Conservation (phyloP, 2,888 invertebrate species). For the Dyspetes luteomarginatus region DNA sequence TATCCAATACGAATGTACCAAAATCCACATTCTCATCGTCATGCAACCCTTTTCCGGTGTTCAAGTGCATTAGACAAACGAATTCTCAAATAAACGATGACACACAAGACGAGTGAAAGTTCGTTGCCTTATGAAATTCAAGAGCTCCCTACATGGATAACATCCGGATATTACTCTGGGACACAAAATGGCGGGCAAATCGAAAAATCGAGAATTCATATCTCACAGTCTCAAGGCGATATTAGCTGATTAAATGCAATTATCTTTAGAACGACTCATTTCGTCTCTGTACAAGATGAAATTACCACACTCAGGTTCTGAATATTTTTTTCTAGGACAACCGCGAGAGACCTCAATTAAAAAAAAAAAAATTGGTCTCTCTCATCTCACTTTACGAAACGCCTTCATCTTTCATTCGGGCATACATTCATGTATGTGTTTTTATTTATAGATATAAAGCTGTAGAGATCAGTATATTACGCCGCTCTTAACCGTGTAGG, state of each 20-base stretch:
- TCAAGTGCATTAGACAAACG: too few species aligned
- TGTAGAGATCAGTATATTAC: not conserved
- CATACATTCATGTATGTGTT: slow-evolving; percentile 10
- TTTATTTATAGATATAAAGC: too few species aligned
- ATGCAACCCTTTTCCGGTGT: not conserved
- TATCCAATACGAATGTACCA: slow-evolving; percentile 26
- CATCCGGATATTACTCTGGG: too few species aligned
- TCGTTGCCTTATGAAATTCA: too few species aligned
- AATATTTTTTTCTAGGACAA: slow-evolving; percentile 20
- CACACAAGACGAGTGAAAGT: too few species aligned
- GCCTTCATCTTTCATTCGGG: slow-evolving; percentile 5
- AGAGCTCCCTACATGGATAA: too few species aligned
- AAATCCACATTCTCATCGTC: slow-evolving; percentile 38
- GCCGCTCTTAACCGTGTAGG: slow-evolving; percentile 22
- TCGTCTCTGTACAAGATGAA: not conserved
- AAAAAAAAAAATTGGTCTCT: not conserved
- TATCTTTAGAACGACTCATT: slow-evolving; percentile 37
- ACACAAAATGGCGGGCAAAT: too few species aligned
- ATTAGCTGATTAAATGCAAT: slow-evolving; percentile 25
- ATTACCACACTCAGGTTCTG: not conserved
- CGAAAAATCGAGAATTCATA: not conserved
- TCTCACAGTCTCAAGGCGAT: not conserved
- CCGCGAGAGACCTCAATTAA: not conserved
- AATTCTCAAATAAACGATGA: too few species aligned
- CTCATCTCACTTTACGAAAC: slow-evolving; percentile 21